phyloP scores from a whole-genome alignment of 2,113 vertebrate species.

The Lucifuga dentata region DNA sequence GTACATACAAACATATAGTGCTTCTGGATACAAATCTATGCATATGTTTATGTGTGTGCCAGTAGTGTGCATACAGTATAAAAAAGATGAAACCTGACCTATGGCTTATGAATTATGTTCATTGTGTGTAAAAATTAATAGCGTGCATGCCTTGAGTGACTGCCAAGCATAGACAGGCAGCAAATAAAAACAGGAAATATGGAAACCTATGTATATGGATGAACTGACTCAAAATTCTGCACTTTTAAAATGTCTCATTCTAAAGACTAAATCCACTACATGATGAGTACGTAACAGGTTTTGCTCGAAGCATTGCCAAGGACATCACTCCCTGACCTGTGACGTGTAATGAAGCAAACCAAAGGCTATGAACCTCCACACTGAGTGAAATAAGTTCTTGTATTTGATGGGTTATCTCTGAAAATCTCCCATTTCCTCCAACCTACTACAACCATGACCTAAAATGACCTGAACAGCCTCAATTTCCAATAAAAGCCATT shows the following conservation, averaged over 20 bases:
- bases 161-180: no score
- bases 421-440: constrained; percentile 22
- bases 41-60: no score
- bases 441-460: not conserved
- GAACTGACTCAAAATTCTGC: not conserved
- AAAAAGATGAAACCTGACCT: no score
- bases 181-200: no score
- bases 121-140: no score
- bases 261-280: not conserved
- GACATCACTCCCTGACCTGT: not conserved
- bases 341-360: not conserved
- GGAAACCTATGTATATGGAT: no score
- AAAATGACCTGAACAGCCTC: constrained; percentile 27
- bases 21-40: no score
- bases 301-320: not conserved
- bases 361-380: no score
- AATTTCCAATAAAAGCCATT: constrained; percentile 29
- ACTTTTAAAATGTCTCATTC: not conserved
- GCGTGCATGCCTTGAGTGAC: no score
- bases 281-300: not conserved
- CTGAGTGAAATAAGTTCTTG: not conserved
- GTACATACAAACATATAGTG: no score
- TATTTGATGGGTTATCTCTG: not conserved
- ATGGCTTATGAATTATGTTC: no score
- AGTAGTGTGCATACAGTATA: no score